Conservation (phyloP, 1,140 invertebrate species). For the Odontomachus brunneus region DNA sequence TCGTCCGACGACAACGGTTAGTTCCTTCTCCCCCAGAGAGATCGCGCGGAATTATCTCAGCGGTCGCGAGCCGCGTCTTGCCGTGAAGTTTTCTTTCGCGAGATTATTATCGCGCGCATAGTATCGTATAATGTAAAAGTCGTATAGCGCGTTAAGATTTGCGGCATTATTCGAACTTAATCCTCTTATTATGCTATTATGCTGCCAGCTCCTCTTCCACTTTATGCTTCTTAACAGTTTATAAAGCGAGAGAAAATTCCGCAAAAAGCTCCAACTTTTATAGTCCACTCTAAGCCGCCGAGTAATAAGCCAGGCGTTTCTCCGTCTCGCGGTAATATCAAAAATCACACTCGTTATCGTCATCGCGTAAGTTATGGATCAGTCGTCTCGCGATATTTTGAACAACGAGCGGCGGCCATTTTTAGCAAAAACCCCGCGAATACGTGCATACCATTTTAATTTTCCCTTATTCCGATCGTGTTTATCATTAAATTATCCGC, state of each 20-base stretch:
- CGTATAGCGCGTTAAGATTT: conserved; percentile 49
- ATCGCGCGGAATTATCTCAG: too few relatives aligned
- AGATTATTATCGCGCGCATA: conserved; percentile 31
- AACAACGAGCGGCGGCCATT: too few relatives aligned
- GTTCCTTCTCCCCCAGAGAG: background rate
- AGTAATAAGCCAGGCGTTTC: conserved; percentile 12
- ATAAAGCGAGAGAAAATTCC: conserved; percentile 32
- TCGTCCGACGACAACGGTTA: background rate
- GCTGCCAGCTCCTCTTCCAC: conserved; percentile 30
- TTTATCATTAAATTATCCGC: too few relatives aligned
- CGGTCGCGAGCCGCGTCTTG: background rate
- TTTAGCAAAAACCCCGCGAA: too few relatives aligned
- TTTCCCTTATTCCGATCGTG: too few relatives aligned
- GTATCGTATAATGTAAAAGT: conserved; percentile 48
- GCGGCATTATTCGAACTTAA: conserved; percentile 53
- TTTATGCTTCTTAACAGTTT: conserved; percentile 46
- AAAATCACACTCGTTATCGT: conserved; percentile 11
- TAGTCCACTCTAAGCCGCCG: background rate
- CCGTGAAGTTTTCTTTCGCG: conserved; percentile 38
- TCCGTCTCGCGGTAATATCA: background rate
- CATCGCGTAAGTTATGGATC: background rate
- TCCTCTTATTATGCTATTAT: conserved; percentile 58
- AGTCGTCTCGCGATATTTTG: too few relatives aligned
- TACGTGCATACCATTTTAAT: too few relatives aligned
- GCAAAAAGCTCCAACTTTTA: conserved; percentile 37